Base-by-base conservation (phyloP, 1,140 invertebrate genomes). In the Apis cerana region DNA sequence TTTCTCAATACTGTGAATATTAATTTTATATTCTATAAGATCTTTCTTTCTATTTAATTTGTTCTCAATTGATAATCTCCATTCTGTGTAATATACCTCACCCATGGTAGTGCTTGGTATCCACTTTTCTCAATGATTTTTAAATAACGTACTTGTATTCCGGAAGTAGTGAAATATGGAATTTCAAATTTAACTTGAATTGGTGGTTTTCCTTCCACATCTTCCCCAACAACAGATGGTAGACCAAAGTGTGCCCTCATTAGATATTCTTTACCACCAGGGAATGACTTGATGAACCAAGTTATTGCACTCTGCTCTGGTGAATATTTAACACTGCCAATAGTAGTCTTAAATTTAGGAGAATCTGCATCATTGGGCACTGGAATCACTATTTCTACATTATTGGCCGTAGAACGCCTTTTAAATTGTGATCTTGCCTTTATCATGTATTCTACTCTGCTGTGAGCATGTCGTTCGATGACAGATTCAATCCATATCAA, bases 61-160 rank as follows among this genome's bases (percentile, higher is more conserved):
- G 98, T 99, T 92, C 99, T 96, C 83, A 99, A 94, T 92, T 99
- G 99, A 94, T 99, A 99, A 93, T 99, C 99, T 58, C 99, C 99
- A 94, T 99, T 99, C 93, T 99, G 99, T 27, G 99, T 99, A 70
- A 99, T 99, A 91, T 99, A 99, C 48, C 99, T 95, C 11, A 99
- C 99, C 99, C 99, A 99, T 1, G 99, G 99, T 71, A 99, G 91
- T 1, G 99, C 99, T 94, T 99, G 99, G 92, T 99, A 99, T 0
- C 99, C 99, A 94, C 98, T 99, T 94, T 99, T 99, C 91, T 99
- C 99, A 91, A 99, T 99, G 91, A 99, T 99, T 94, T 99, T 99
- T 84, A 99, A 95, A 93, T 99, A 99, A 59, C 99, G 96, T 9
- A 99, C 97, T 96, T 99, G 99, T 90, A 99, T 99, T 9, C 99